A percentile compares a stretch with the other conserved stretches of the same genome.
phyloP scores from a whole-genome alignment of 2,888 invertebrate genomes.

The Leptinotarsa rubiginosa region DNA sequence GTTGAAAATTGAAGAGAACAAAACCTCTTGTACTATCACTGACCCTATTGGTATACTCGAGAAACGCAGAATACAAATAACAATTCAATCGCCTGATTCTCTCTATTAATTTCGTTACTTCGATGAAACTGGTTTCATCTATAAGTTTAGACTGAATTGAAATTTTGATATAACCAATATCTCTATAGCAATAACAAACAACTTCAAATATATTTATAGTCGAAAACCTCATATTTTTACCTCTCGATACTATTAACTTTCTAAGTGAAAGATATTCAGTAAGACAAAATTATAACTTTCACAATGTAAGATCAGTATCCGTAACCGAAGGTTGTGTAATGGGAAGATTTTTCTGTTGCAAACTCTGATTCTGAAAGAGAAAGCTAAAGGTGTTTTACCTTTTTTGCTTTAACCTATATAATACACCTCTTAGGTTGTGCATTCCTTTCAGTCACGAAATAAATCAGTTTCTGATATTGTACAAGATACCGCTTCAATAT shows the following conservation, averaged over 20 bases:
- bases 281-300: slow-evolving; percentile 49
- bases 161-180: neutral
- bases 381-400: slow-evolving; percentile 17
- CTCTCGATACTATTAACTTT: slow-evolving; percentile 45
- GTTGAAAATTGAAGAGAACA: no score
- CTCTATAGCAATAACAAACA: neutral
- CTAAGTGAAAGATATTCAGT: slow-evolving; percentile 54
- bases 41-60: no score
- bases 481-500: neutral
- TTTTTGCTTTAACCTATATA: slow-evolving; percentile 17
- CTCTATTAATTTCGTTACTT: no score
- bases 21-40: no score
- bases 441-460: slow-evolving; percentile 18
- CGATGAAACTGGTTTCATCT: no score
- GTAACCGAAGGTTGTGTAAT: slow-evolving; percentile 24
- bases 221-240: neutral
- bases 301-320: slow-evolving; percentile 44
- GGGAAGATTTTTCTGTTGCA: slow-evolving; percentile 20
- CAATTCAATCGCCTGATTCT: no score
- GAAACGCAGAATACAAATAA: no score
- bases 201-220: neutral
- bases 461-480: slow-evolving; percentile 4
- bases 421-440: slow-evolving; percentile 10
- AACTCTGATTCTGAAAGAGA: slow-evolving; percentile 25
- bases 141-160: no score